Percentiles rank a stretch among this genome's conserved stretches.
Evolutionary conservation across 2,797 vertebrate species (phyloP).

Genomic region (Chaunax sp.): DNA sequence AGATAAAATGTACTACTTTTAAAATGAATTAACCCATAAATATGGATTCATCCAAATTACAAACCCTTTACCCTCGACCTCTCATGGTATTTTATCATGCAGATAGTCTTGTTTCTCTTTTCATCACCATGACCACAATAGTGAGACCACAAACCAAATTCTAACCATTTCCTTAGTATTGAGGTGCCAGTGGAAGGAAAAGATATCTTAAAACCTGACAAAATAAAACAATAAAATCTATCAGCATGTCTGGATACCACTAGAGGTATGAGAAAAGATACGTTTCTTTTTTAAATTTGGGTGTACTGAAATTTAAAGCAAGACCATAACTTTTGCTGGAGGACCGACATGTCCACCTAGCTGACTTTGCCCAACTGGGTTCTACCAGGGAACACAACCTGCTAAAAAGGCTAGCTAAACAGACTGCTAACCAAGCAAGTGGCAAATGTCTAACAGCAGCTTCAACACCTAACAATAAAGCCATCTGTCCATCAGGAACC

Average conservation of each 20-base stretch:
- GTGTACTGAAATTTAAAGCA: constrained; percentile 3
- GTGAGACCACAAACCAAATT: constrained; percentile 3
- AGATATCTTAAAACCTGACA: constrained; percentile 4
- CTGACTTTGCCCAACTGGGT: too few relatives aligned
- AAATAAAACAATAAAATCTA: constrained; percentile 1
- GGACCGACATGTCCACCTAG: constrained; percentile 1
- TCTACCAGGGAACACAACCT: too few relatives aligned
- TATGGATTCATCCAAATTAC: background rate
- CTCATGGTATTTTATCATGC: background rate
- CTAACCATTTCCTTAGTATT: background rate
- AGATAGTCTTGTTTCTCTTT: constrained; percentile 2
- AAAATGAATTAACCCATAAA: background rate
- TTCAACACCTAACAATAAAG: too few relatives aligned
- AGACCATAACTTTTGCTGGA: constrained; percentile 3
- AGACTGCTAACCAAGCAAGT: too few relatives aligned
- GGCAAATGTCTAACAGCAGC: too few relatives aligned
- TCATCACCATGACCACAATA: background rate
- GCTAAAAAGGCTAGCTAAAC: too few relatives aligned
- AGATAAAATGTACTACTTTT: background rate
- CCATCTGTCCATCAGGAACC: too few relatives aligned
- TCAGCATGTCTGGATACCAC: background rate
- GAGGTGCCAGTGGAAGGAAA: background rate
- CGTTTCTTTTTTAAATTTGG: background rate
- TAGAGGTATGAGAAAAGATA: constrained; percentile 1
- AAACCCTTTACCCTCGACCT: background rate